phyloP scores from a whole-genome alignment of 2,888 invertebrate species.

The Alloplasta piceator region DNA sequence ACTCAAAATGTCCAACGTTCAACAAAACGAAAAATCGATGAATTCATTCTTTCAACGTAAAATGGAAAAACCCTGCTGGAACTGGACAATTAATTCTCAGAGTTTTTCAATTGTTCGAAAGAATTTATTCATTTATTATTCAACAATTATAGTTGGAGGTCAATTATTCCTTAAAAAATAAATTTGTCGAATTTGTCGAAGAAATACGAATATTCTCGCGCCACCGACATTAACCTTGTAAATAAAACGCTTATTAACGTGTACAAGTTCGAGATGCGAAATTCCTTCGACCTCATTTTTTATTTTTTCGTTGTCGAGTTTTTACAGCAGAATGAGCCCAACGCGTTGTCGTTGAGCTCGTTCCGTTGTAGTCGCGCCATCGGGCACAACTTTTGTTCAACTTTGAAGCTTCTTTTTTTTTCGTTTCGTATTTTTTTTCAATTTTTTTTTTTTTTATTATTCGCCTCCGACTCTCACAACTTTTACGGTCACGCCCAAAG shows the following conservation, averaged over 20 bases:
- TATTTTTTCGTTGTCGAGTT: background rate
- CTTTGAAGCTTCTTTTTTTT: conserved; percentile 2
- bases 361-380: too few species aligned
- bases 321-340: background rate
- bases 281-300: background rate
- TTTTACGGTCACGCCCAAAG: conserved; percentile 43
- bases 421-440: conserved; percentile 6
- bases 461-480: conserved; percentile 32
- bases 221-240: conserved; percentile 15
- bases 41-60: too few species aligned
- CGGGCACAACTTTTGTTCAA: background rate
- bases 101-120: too few species aligned
- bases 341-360: background rate
- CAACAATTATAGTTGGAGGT: too few species aligned
- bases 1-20: too few species aligned
- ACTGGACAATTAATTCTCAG: too few species aligned
- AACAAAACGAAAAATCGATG: too few species aligned
- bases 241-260: conserved; percentile 1
- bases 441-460: conserved; percentile 47
- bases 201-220: conserved; percentile 31
- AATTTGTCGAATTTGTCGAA: background rate
- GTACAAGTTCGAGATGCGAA: background rate
- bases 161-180: too few species aligned
- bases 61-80: too few species aligned
- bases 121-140: too few species aligned